phyloP scores from a whole-genome alignment of 2,113 vertebrate species.

The Pyrgilauda ruficollis region DNA sequence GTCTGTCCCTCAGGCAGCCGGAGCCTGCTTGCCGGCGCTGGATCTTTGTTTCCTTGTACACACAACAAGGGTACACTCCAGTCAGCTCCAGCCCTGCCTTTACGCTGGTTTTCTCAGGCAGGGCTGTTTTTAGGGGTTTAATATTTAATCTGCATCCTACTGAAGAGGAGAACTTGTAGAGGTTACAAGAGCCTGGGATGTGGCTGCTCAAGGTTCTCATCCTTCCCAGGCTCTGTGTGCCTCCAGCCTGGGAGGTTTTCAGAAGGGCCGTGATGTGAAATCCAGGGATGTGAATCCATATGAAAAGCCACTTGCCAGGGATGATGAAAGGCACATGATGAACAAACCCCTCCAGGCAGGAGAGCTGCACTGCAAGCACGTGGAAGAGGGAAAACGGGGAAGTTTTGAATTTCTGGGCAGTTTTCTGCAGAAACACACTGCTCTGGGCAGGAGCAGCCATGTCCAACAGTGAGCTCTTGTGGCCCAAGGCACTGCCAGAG shows the following conservation, averaged over 20 bases:
- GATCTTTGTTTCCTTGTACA: conserved; percentile 51
- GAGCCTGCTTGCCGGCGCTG: background rate
- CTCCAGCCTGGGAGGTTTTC: background rate
- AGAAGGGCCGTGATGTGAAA: background rate
- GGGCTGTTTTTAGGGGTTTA: background rate
- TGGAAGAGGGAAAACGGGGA: background rate
- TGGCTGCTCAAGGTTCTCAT: background rate
- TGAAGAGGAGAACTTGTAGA: background rate
- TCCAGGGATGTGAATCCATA: background rate
- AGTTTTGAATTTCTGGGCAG: background rate
- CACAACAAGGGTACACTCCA: background rate
- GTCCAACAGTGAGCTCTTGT: background rate
- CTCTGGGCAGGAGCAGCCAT: fast-evolving
- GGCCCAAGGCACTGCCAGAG: background rate
- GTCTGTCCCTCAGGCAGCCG: fast-evolving
- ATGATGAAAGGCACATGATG: background rate
- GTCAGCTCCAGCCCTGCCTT: background rate
- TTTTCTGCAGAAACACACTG: fast-evolving
- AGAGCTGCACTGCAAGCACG: background rate
- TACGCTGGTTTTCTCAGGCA: fast-evolving
- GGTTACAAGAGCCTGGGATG: background rate
- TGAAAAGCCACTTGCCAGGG: background rate
- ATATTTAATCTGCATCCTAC: conserved; percentile 10
- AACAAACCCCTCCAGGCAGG: background rate
- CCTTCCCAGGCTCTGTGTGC: background rate